A percentile compares a stretch with the other conserved stretches of the same genome.
Conservation (phyloP, 1,140 invertebrate species). For the Carposina sasakii region DNA sequence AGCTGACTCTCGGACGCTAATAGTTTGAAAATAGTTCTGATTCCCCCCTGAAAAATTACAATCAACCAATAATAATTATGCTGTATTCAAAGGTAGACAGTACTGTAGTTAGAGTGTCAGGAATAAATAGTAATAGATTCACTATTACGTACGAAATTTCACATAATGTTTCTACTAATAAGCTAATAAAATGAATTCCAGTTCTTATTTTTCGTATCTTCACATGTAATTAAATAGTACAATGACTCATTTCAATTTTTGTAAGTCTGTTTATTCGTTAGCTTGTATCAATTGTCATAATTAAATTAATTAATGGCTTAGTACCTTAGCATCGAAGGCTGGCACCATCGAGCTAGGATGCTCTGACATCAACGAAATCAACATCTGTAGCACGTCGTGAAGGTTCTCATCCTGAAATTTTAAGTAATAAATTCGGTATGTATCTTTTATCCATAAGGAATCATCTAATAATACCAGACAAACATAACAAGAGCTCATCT, state of each 20-base stretch:
- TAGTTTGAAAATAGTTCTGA: slow-evolving; percentile 97
- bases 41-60: slow-evolving; percentile 81
- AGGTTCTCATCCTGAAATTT: slow-evolving; percentile 94
- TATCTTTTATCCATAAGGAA: not conserved
- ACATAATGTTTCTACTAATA: no score
- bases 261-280: no score
- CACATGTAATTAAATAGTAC: no score
- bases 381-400: slow-evolving; percentile 97
- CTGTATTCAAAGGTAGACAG: no score
- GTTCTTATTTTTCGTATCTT: no score
- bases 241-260: no score
- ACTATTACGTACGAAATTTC: no score
- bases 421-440: slow-evolving; percentile 21
- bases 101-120: no score
- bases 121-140: no score
- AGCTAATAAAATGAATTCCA: no score
- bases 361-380: slow-evolving; percentile 97
- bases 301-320: not conserved
- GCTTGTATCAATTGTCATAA: no score
- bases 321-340: slow-evolving; percentile 91
- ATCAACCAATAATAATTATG: not conserved
- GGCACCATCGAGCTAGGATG: slow-evolving; percentile 99
- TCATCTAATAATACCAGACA: no score
- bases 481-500: not conserved
- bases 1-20: slow-evolving; percentile 95